These are phyloP conservation scores for Drosophila serrata DNA, from an alignment of 1,140 invertebrate species.

Conservation along the genomic window DNA sequence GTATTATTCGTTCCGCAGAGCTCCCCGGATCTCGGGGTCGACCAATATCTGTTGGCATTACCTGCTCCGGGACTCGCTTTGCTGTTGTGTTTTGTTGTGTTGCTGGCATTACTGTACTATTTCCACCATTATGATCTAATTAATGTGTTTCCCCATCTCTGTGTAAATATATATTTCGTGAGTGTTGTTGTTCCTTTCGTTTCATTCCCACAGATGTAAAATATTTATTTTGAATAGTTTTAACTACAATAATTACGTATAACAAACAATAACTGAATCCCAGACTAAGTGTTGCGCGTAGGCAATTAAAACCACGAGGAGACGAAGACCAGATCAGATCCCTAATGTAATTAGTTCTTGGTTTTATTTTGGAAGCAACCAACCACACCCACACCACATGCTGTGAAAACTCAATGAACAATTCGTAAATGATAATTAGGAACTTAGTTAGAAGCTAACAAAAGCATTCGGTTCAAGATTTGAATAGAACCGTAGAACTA, in stretches of 20 bases:
- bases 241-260: slow-evolving; percentile 21
- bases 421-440: slow-evolving; percentile 36
- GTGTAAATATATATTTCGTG: slow-evolving; percentile 58
- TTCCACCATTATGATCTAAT: slow-evolving; percentile 13
- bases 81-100: slow-evolving; percentile 57
- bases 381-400: slow-evolving; percentile 69
- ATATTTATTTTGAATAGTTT: slow-evolving; percentile 57
- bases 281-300: slow-evolving; percentile 63
- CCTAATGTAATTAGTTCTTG: slow-evolving; percentile 64
- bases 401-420: slow-evolving; percentile 73
- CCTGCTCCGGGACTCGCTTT: slow-evolving; percentile 42
- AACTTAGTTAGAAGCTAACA: slow-evolving; percentile 27
- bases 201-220: slow-evolving; percentile 37
- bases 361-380: slow-evolving; percentile 32
- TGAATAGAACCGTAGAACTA: slow-evolving; percentile 45
- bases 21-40: slow-evolving; percentile 33
- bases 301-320: slow-evolving; percentile 58
- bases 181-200: slow-evolving; percentile 18
- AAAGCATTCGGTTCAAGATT: slow-evolving; percentile 27
- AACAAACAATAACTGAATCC: slow-evolving; percentile 53
- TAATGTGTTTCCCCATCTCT: slow-evolving; percentile 27
- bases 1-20: slow-evolving; percentile 38
- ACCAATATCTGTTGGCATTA: slow-evolving; percentile 24
- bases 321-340: slow-evolving; percentile 12
- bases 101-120: slow-evolving; percentile 51